Evolutionary conservation across 2,888 invertebrate genomes (phyloP), one percentile per base, ranked within the genome.

Genomic region (Caenorhabditis panamensis): DNA sequence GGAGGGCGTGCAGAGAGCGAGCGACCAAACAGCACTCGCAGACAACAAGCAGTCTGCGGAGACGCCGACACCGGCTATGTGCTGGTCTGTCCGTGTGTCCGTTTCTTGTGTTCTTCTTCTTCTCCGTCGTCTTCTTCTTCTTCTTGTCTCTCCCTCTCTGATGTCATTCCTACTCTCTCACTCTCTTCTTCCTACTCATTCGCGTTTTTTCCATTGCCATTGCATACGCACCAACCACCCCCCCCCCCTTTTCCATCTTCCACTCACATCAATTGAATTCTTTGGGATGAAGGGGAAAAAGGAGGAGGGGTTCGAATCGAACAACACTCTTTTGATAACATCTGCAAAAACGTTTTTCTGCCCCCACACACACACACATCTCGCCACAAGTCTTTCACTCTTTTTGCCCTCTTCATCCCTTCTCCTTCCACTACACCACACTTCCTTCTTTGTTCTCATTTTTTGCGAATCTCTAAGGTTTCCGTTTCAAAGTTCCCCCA

Each of bases 51-150:
- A 16, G 26, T 9, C 11, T 8, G 47, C 13, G 24, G 73, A 58
- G 51, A 20, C 41, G 16, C 13, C 16, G 64, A 59, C 64, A 73
- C 58, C 64, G 72, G 72, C 56, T 64, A 64, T 58, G 72, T 58
- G 58, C 63, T 62, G 62, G 56, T 49, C 72, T 56, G 72, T 56
- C 56, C 56, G 56, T 64, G 63, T 72, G 72, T 72, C 72, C 72
- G 72, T 72, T 72, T 68, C 68, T 68, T 68, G 68, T 68, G 68
- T 69, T 69, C 69, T 69, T 69, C 61, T 61, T 41, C 61, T 61
- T 37, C 51, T 6, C 11, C 31, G 44, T 47, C 20, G 24, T 44
- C 69, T 53, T 61, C 41, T 20, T n/a, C 56, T 26, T 18, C 63
- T 11, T 49, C 56, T 72, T 16, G 9, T 31, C 58, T 58, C 67